Base-by-base conservation (phyloP, 1,140 invertebrate species). In the Drosophila hydei region DNA sequence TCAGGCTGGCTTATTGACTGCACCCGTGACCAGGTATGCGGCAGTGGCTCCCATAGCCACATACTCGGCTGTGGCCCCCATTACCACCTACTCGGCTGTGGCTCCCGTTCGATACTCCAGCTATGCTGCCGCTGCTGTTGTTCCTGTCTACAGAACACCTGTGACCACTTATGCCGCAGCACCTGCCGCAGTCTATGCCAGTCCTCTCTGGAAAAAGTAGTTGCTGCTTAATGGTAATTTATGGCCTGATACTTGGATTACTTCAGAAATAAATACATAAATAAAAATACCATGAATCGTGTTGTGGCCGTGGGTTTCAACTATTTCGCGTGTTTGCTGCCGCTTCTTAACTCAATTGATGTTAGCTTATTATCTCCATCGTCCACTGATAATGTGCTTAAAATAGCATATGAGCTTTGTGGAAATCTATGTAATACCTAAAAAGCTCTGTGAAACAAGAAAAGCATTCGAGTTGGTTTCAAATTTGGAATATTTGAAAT, bases 291-390 rank as follows among this genome's bases (percentile, higher is more conserved):
- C n/a, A 27, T 40, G 19, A 52, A 21, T 16, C 5, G 27, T 33
- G 30, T 47, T 6, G 8, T 4, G 19, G 33, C 11, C 23, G 12
- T 72, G 1, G 9, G 40, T 58, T 40, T 33, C 71, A 75, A 71
- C 45, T 33, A 52, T 42, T 71, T 59, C 51, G 58, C 58, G 62
- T 77, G 69, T 68, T n/a, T 21, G 8, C 16, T 14, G 38, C 38
- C 54, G 23, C 23, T 27, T 25, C 38, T 79, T 76, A 80, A 76
- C 47, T 36, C 51, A 80, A 72, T 76, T 80, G 72, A 72, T 79
- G 61, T 63, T 27, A 18, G 38, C 38, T 43, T 27, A 56, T 11
- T 33, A 11, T 30, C 7, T 6, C 7, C 7, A 2, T 8, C 0
- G 0, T 30, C 27, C 9, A 30, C 27, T 30, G 27, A 30, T 0